phyloP scores from a whole-genome alignment of 2,797 vertebrate species.

The Acestrorhynchus altus region DNA sequence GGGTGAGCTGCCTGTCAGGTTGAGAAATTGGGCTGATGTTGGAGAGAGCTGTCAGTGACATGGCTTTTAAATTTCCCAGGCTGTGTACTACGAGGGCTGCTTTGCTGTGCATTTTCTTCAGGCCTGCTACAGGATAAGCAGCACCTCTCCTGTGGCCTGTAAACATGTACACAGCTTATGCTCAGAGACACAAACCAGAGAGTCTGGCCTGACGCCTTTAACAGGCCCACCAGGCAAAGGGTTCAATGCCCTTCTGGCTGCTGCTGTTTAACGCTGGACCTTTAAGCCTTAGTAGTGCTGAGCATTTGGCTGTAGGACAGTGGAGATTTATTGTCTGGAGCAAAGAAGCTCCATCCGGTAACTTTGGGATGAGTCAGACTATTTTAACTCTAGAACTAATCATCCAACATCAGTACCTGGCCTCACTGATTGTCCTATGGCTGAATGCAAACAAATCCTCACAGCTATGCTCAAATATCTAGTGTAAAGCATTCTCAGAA shows the following conservation, averaged over 20 bases:
- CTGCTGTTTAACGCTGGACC: constrained; percentile 29
- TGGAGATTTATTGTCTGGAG: background rate
- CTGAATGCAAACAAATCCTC: no score
- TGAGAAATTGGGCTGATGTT: constrained; percentile 52
- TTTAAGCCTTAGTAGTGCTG: background rate
- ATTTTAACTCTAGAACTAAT: no score
- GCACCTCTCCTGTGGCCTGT: constrained; percentile 42
- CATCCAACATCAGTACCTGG: background rate
- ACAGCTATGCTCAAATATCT: no score
- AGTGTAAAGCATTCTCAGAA: no score
- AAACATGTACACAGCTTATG: constrained; percentile 27
- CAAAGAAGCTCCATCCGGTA: background rate
- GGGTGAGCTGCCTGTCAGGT: constrained; percentile 56
- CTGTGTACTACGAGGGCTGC: constrained; percentile 4
- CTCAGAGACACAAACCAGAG: constrained; percentile 3
- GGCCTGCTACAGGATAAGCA: constrained; percentile 14
- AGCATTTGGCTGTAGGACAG: background rate
- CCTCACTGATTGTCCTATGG: no score
- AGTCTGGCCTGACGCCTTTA: constrained; percentile 9
- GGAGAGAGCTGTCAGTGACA: constrained; percentile 55
- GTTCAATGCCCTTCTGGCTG: constrained; percentile 16
- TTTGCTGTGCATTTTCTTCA: constrained; percentile 26
- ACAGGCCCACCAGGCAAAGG: background rate
- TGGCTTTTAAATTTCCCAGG: constrained; percentile 53
- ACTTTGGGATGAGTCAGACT: background rate